Evolutionary conservation across 2,888 invertebrate genomes (phyloP).

Genomic region (Hydraecia micacea): DNA sequence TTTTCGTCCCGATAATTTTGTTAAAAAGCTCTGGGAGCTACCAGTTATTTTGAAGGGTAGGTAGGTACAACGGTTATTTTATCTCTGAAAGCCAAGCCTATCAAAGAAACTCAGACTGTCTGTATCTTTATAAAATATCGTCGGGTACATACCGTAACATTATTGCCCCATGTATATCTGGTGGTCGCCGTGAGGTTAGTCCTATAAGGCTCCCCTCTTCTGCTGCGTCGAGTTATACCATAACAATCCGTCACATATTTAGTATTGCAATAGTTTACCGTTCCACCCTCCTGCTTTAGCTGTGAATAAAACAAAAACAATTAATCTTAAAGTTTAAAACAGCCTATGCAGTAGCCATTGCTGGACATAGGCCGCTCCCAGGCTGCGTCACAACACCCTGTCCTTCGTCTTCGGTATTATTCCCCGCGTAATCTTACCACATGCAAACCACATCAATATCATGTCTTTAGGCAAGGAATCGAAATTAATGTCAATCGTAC

Average conservation of each 20-base stretch:
- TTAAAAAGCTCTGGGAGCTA: not conserved
- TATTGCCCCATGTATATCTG: slow-evolving; percentile 27
- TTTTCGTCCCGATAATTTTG: too few species aligned
- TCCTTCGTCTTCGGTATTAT: too few species aligned
- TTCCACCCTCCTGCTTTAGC: slow-evolving; percentile 26
- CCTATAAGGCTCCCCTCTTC: slow-evolving; percentile 41
- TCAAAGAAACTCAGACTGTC: not conserved
- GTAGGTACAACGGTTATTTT: not conserved
- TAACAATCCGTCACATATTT: slow-evolving; percentile 28
- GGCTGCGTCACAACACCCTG: too few species aligned
- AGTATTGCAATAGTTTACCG: slow-evolving; percentile 10
- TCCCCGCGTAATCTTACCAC: too few species aligned
- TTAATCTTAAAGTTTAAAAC: not conserved
- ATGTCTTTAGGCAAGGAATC: too few species aligned
- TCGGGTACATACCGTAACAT: slow-evolving; percentile 52
- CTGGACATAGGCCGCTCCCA: not conserved
- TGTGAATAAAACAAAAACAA: slow-evolving; percentile 11
- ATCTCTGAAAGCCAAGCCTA: not conserved
- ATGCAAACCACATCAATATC: too few species aligned
- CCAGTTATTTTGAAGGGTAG: not conserved
- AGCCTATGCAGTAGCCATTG: not conserved
- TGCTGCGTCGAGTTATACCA: slow-evolving; percentile 29
- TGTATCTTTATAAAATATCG: not conserved
- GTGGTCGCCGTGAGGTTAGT: slow-evolving; percentile 30
- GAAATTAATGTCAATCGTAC: too few species aligned